These are phyloP conservation scores for Cliona cf. orientalis DNA, from an alignment of 37 sponge, comb jelly and placozoan genomes.

Conservation along the genomic window DNA sequence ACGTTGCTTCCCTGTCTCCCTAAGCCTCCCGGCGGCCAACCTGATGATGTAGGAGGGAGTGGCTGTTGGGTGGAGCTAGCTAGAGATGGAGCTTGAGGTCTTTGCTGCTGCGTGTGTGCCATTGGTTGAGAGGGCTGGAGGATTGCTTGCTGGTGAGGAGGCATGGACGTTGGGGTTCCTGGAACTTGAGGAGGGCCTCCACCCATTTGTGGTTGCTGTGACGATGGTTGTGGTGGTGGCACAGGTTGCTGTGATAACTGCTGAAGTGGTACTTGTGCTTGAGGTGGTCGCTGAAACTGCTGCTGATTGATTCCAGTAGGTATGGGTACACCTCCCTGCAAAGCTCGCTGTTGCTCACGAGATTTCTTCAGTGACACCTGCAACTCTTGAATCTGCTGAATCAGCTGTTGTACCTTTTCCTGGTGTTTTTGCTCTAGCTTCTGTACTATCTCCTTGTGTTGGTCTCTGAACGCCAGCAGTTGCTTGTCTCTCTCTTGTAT, in stretches of 20 bases:
- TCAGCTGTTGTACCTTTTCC: conserved; percentile 49
- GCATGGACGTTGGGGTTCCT: not conserved
- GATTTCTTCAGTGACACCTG: conserved; percentile 42
- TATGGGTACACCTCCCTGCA: no score
- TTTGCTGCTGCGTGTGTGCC: conserved; percentile 7
- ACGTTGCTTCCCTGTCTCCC: not conserved
- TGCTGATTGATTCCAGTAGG: not conserved
- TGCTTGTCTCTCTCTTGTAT: conserved; percentile 70
- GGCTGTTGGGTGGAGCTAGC: not conserved
- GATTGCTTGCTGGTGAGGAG: conserved; percentile 18
- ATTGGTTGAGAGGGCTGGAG: conserved; percentile 24
- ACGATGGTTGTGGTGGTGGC: not conserved
- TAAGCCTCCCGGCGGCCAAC: not conserved
- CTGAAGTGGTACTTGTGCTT: not conserved
- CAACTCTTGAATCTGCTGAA: conserved; percentile 66
- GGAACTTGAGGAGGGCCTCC: not conserved
- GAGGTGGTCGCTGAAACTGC: not conserved
- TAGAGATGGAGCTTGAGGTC: not conserved
- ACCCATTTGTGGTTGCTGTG: not conserved
- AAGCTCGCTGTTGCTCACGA: conserved; percentile 4
- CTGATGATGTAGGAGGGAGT: not conserved
- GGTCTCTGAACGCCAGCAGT: conserved; percentile 50
- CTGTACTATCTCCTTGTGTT: conserved; percentile 60
- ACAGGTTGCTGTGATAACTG: not conserved
- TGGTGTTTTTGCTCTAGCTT: conserved; percentile 57